Evolutionary conservation across 2,113 vertebrate species (phyloP).

Genomic region (Cyanistes caeruleus): DNA sequence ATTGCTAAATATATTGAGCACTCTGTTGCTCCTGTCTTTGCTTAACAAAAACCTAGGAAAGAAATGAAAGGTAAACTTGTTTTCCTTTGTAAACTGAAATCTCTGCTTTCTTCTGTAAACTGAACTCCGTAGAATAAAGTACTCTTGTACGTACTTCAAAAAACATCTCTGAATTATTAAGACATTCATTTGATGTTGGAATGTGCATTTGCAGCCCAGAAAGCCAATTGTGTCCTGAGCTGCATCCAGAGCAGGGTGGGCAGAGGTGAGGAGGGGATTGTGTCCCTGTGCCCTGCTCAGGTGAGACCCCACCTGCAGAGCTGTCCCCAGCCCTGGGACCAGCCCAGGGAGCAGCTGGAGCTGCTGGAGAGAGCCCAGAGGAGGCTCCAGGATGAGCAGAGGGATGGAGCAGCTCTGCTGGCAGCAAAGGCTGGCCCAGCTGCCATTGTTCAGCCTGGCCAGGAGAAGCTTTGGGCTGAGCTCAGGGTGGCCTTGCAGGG

Average conservation of each 20-base stretch:
- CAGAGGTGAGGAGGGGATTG: rapidly evolving
- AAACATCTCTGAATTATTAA: background rate
- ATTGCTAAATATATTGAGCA: conserved; percentile 42
- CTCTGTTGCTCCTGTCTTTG: background rate
- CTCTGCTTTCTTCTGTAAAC: background rate
- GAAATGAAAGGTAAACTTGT: background rate
- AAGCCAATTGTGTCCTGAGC: background rate
- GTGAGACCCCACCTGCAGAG: background rate
- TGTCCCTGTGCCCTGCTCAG: background rate
- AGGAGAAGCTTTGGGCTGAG: background rate
- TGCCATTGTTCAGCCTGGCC: background rate
- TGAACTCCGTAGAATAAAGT: background rate
- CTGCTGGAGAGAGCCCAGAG: background rate
- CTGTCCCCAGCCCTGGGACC: background rate
- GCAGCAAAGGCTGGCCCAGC: background rate
- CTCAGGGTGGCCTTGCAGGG: background rate
- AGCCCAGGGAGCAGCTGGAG: background rate
- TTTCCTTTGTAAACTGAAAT: background rate
- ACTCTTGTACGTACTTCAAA: rapidly evolving
- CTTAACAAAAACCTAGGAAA: background rate
- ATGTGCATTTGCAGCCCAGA: background rate
- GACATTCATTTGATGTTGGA: background rate
- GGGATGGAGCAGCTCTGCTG: background rate
- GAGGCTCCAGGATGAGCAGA: background rate
- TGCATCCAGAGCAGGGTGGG: background rate